phyloP scores from a whole-genome alignment of 2,113 vertebrate species.

The Probosciger aterrimus region DNA sequence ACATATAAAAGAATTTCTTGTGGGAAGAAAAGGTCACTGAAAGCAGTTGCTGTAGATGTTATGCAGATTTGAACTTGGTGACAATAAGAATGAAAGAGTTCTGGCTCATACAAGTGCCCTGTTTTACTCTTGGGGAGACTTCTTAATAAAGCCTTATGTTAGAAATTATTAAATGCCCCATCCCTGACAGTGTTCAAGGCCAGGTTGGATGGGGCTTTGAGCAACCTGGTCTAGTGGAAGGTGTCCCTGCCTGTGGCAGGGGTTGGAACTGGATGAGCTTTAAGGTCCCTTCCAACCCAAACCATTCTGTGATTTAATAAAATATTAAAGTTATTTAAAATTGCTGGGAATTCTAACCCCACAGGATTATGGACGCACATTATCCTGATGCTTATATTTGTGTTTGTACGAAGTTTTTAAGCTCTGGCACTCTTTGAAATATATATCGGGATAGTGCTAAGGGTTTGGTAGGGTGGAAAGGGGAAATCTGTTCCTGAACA shows the following conservation, averaged over 20 bases:
- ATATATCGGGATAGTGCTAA: neutral
- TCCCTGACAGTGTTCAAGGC: neutral
- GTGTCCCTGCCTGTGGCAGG: neutral
- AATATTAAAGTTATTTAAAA: neutral
- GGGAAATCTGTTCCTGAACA: neutral
- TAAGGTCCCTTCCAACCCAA: neutral
- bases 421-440: neutral
- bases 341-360: neutral
- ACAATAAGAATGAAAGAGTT: neutral
- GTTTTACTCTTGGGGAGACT: neutral
- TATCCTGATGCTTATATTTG: neutral
- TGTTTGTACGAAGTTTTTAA: neutral
- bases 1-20: neutral
- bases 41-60: neutral
- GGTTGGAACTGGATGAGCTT: neutral
- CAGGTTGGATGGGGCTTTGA: neutral
- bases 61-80: neutral
- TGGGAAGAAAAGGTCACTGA: constrained; percentile 42
- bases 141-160: neutral
- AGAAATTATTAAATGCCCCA: neutral
- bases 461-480: neutral
- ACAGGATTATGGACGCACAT: neutral
- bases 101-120: neutral
- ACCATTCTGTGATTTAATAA: neutral
- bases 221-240: neutral